Conservation (phyloP, 2,888 invertebrate genomes). For the Plagodis dolabraria region DNA sequence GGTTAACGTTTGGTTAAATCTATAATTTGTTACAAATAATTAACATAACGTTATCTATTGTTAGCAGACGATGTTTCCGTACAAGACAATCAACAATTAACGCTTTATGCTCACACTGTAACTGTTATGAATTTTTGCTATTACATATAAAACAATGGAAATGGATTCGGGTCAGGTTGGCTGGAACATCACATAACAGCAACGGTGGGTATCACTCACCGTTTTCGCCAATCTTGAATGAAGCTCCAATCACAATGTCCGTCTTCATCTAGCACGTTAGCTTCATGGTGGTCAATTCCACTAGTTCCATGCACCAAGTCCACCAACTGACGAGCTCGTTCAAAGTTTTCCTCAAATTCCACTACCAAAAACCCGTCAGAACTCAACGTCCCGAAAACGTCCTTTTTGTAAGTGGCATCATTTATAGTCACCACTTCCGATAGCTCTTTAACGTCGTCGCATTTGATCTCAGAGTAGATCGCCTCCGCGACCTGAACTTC, state of each 20-base stretch:
- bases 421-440: slow-evolving; percentile 64
- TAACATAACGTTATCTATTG: slow-evolving; percentile 40
- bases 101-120: slow-evolving; percentile 55
- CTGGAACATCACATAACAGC: slow-evolving; percentile 48
- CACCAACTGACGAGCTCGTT: slow-evolving; percentile 85
- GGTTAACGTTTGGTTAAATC: neutral
- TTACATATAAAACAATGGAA: slow-evolving; percentile 53
- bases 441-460: slow-evolving; percentile 52
- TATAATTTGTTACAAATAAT: slow-evolving; percentile 15
- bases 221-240: slow-evolving; percentile 89
- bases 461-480: slow-evolving; percentile 74
- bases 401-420: slow-evolving; percentile 75
- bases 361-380: slow-evolving; percentile 86
- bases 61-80: slow-evolving; percentile 50
- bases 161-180: slow-evolving; percentile 57
- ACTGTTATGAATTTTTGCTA: slow-evolving; percentile 57
- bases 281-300: slow-evolving; percentile 73
- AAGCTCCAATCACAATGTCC: slow-evolving; percentile 89
- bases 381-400: slow-evolving; percentile 68
- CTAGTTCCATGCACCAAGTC: slow-evolving; percentile 79
- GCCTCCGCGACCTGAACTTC: slow-evolving; percentile 75
- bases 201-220: slow-evolving; percentile 69
- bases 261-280: slow-evolving; percentile 74
- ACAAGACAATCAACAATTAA: slow-evolving; percentile 63
- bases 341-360: slow-evolving; percentile 86